These are phyloP conservation scores for Pogonognathellus flavescens DNA, from an alignment of 1,140 invertebrate genomes.

Conservation along the genomic window DNA sequence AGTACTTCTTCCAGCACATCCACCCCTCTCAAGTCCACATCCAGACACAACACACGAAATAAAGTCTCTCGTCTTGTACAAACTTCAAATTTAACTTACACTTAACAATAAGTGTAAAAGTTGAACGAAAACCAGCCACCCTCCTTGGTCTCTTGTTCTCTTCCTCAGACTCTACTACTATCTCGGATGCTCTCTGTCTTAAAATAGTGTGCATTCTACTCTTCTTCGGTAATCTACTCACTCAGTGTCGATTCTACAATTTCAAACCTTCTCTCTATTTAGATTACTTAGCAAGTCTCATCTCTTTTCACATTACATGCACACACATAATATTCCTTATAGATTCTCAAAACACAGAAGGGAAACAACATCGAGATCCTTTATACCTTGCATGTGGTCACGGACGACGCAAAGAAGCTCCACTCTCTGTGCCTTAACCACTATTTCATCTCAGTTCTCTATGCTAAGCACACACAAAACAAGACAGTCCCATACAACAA, in stretches of 20 bases:
- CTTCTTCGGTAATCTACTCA: slow-evolving; percentile 34
- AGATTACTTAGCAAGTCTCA: slow-evolving; percentile 26
- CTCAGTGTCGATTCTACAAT: slow-evolving; percentile 8
- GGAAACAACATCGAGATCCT: slow-evolving; percentile 22
- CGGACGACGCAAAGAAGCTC: slow-evolving; percentile 25
- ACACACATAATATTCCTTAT: neutral
- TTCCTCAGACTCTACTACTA: neutral
- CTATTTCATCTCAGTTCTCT: no score
- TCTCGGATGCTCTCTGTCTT: slow-evolving; percentile 43
- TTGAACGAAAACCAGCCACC: slow-evolving; percentile 21
- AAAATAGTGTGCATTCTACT: slow-evolving; percentile 31
- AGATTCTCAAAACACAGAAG: neutral
- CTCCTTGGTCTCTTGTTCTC: slow-evolving; percentile 8
- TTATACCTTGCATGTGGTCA: slow-evolving; percentile 41
- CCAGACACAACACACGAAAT: neutral
- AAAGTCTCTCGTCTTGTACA: slow-evolving; percentile 18
- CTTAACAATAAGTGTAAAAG: slow-evolving; percentile 5
- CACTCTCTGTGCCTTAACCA: neutral
- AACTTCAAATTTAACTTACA: slow-evolving; percentile 5
- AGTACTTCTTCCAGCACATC: slow-evolving; percentile 11
- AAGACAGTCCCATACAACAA: no score
- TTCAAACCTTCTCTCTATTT: neutral
- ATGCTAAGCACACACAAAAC: no score
- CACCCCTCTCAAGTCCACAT: slow-evolving; percentile 30
- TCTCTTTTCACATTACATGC: neutral